These are phyloP conservation scores for Dipodomys merriami DNA, from an alignment of 2,113 vertebrate genomes.

Conservation along the genomic window DNA sequence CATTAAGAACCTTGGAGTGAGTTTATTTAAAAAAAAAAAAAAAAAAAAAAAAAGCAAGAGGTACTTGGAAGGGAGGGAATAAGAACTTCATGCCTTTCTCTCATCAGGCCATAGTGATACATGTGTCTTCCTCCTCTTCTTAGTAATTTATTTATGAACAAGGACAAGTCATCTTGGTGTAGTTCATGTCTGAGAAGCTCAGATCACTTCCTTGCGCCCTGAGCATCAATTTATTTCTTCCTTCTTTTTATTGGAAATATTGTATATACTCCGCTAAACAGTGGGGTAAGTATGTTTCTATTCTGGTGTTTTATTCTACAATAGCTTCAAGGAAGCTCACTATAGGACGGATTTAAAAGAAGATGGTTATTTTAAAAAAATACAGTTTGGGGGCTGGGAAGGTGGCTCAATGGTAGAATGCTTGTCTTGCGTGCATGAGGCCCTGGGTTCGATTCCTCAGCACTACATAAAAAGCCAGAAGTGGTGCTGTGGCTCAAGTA, in stretches of 20 bases:
- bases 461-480: too few relatives aligned
- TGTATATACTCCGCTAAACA: neutral
- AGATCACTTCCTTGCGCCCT: neutral
- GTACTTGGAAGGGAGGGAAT: slow-evolving; percentile 24
- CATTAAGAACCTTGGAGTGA: slow-evolving; percentile 36
- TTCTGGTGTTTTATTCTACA: slow-evolving; percentile 39
- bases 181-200: neutral
- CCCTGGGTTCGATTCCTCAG: too few relatives aligned
- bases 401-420: too few relatives aligned
- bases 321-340: neutral
- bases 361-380: neutral
- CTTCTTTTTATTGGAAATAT: slow-evolving; percentile 4
- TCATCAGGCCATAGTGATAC: neutral
- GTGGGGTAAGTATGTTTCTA: slow-evolving; percentile 13
- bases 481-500: too few relatives aligned
- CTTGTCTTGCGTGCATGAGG: too few relatives aligned
- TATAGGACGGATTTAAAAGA: slow-evolving; percentile 28
- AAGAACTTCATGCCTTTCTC: neutral
- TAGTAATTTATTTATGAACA: slow-evolving; percentile 37
- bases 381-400: neutral
- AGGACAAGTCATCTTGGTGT: neutral
- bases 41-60: slow-evolving; percentile 10
- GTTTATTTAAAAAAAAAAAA: slow-evolving; percentile 15
- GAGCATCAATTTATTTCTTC: neutral
- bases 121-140: neutral